Conservation (phyloP, 2,888 invertebrate species). For the Archips xylosteana region DNA sequence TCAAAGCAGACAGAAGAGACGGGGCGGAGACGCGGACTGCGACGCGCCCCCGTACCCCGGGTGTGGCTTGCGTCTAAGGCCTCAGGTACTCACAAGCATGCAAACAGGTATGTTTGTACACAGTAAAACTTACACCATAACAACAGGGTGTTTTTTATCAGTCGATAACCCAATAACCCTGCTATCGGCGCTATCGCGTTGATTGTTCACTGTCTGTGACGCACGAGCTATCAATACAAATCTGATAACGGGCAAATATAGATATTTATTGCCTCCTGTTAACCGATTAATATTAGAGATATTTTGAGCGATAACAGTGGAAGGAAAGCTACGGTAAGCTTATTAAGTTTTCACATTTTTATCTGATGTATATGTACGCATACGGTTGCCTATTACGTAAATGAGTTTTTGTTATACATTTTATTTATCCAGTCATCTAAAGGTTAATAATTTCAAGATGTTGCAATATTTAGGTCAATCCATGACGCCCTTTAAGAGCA, state of each 20-base stretch:
- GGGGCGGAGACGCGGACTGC: no score
- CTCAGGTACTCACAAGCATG: background rate
- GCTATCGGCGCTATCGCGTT: constrained; percentile 56
- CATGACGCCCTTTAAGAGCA: no score
- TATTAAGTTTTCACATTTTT: constrained; percentile 19
- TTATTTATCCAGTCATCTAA: no score
- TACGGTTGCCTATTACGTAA: background rate
- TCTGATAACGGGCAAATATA: constrained; percentile 59
- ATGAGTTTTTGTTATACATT: no score
- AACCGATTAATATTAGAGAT: constrained; percentile 47
- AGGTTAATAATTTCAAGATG: no score
- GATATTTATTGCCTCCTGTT: constrained; percentile 56
- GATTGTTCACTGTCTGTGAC: constrained; percentile 49
- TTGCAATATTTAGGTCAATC: no score
- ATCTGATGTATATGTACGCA: background rate
- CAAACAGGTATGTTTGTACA: constrained; percentile 7
- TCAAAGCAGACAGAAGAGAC: no score
- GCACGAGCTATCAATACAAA: constrained; percentile 55
- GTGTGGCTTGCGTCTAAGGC: no score
- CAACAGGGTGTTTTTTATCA: constrained; percentile 29
- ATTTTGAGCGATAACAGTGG: constrained; percentile 37
- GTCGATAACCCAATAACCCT: constrained; percentile 63
- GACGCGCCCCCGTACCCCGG: no score
- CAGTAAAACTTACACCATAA: background rate
- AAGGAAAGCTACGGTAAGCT: constrained; percentile 30